Evolutionary conservation across 2,797 vertebrate species (phyloP), one percentile per base, ranked within the genome.

Genomic region (Iguana delicatissima): DNA sequence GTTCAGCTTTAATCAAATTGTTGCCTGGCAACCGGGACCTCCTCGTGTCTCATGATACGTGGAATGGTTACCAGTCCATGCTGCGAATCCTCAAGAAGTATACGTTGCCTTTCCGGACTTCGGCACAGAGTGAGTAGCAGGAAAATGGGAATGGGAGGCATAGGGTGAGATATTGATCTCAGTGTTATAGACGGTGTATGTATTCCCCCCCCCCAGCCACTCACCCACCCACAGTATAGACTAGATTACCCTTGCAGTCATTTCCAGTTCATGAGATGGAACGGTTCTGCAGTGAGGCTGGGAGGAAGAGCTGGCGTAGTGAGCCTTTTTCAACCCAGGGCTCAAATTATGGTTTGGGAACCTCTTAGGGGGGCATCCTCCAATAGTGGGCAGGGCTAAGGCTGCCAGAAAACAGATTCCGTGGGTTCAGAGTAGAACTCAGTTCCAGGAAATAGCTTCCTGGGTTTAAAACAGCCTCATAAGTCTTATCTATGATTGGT

Each of bases 1-100:
- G 99, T 95, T 99, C 99, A 0, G 99, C 99, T 13, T 97, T 99
- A 5, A 98, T 99, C 95, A 99, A 99, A 95, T 96, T 99, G 94
- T 94, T 99, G 92, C 99, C 98, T 0, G 98, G 97, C 88, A 97
- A 95, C 5, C 97, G 87, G 72, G 99, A 99, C 2, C 97, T 99
- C 76, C 96, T 99, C 84, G 98, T 99, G 0, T 98, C 99, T 90
- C 99, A 99, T 24, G 98, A 98, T 95, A 99, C 99, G 18, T 99
- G 99, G 99, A 97, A 93, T 93, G 97, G 91, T 73, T 99, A 99
- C 95, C 98, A 99, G 96, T 94, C 98, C 93, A 99, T 99, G 99
- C 98, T 99, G 64, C 98, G 99, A 8, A 64, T 99, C 92, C 93
- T 99, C 94, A 99, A 99, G 98, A 99, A 99, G 95, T 99, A 99